A percentile compares a stretch with the other conserved stretches of the same genome.
These are phyloP conservation scores for Hiodon tergisus DNA, from an alignment of 2,113 vertebrate genomes.

Conservation along the genomic window DNA sequence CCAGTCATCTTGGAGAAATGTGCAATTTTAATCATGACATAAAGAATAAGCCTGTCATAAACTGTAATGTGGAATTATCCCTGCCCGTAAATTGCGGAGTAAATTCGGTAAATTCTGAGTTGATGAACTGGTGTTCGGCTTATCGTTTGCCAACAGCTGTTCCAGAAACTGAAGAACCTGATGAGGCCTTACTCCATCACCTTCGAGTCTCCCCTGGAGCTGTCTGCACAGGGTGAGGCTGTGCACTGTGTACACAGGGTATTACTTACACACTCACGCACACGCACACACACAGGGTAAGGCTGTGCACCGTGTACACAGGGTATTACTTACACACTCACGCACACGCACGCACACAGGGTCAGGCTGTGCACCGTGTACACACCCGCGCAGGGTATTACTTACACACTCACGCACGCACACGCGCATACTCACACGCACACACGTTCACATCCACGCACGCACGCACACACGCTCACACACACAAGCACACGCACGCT, in stretches of 20 bases:
- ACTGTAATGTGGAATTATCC: conserved; percentile 11
- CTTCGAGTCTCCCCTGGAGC: conserved; percentile 94
- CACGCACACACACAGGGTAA: conserved; percentile 31
- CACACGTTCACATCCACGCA: neutral
- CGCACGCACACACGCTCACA: neutral
- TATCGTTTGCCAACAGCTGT: conserved; percentile 77
- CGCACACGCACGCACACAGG: conserved; percentile 24
- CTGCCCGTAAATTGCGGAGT: conserved; percentile 3
- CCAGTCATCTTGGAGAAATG: conserved; percentile 4
- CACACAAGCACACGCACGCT: neutral
- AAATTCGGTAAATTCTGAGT: neutral
- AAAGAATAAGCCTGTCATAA: conserved; percentile 2
- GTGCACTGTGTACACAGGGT: neutral
- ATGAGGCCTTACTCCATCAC: conserved; percentile 93
- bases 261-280: conserved; percentile 11
- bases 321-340: neutral
- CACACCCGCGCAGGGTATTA: neutral
- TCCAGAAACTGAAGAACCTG: conserved; percentile 95
- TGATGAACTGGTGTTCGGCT: conserved; percentile 46
- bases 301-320: conserved; percentile 1
- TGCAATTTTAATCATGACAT: conserved; percentile 7
- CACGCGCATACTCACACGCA: conserved; percentile 19
- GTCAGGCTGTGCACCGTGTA: neutral
- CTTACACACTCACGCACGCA: conserved; percentile 22
- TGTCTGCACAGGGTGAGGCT: conserved; percentile 90